phyloP scores from a whole-genome alignment of 2,797 vertebrate genomes.

The Pangasius krempfi region DNA sequence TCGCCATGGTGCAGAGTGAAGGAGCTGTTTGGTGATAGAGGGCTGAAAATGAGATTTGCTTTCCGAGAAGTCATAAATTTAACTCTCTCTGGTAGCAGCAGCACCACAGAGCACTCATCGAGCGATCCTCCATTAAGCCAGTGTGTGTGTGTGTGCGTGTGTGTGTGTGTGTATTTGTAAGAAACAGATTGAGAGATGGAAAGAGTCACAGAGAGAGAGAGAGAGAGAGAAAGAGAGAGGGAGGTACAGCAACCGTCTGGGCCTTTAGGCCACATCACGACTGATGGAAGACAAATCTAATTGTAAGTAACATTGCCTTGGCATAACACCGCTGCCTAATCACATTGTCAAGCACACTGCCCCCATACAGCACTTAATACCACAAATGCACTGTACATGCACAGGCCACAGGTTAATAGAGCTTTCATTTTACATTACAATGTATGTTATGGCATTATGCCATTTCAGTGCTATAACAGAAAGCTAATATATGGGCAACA shows the following conservation, averaged over 20 bases:
- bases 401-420: constrained; percentile 36
- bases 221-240: not conserved
- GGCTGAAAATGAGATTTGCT: constrained; percentile 60
- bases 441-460: constrained; percentile 13
- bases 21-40: constrained; percentile 53
- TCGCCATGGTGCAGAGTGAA: constrained; percentile 36
- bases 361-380: constrained; percentile 39
- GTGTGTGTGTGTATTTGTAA: not conserved
- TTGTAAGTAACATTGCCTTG: constrained; percentile 47
- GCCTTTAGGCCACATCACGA: constrained; percentile 40
- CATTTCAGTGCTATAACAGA: not conserved
- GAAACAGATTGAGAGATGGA: constrained; percentile 22
- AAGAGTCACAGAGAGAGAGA: constrained; percentile 36
- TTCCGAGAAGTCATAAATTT: constrained; percentile 62
- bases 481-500: not conserved
- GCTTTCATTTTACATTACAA: constrained; percentile 29
- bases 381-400: constrained; percentile 23
- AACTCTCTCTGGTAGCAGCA: constrained; percentile 45
- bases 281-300: constrained; percentile 51
- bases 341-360: constrained; percentile 34
- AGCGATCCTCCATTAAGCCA: constrained; percentile 57
- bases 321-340: constrained; percentile 51
- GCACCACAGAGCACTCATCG: constrained; percentile 57
- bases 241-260: constrained; percentile 10
- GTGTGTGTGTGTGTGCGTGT: constrained; percentile 29